phyloP scores from a whole-genome alignment of 2,888 invertebrate species.

The Dorcus hopei region DNA sequence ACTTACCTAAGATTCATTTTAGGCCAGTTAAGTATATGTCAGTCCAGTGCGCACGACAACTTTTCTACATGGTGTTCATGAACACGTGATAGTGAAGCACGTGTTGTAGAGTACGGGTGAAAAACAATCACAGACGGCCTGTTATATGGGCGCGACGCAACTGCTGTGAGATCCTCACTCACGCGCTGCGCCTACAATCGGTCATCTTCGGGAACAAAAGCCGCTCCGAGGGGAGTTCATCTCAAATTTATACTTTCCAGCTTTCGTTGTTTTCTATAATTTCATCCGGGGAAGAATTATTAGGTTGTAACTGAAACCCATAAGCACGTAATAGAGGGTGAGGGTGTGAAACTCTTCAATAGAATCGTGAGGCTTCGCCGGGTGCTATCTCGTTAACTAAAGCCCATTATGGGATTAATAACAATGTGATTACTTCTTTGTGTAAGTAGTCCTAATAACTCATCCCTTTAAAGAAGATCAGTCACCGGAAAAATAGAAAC shows the following conservation, averaged over 20 bases:
- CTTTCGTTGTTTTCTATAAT: neutral
- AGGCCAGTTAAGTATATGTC: conserved; percentile 8
- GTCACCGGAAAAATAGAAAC: too few relatives aligned
- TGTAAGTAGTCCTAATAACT: too few relatives aligned
- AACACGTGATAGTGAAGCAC: conserved; percentile 39
- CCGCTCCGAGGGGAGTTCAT: conserved; percentile 30
- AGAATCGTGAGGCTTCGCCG: neutral
- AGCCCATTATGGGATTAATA: neutral
- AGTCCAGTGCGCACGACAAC: conserved; percentile 15
- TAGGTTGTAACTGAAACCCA: neutral
- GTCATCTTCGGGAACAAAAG: conserved; percentile 42
- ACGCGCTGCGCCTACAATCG: conserved; percentile 40
- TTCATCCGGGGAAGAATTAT: neutral
- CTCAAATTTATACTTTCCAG: neutral
- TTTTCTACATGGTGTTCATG: conserved; percentile 23
- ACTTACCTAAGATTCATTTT: conserved; percentile 16
- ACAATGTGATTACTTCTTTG: neutral
- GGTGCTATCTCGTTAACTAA: neutral
- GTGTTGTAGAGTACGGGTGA: conserved; percentile 36
- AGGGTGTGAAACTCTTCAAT: neutral
- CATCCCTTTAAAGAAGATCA: too few relatives aligned
- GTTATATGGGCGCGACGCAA: conserved; percentile 42
- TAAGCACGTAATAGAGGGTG: neutral
- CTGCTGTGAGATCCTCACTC: conserved; percentile 40
- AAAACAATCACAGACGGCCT: conserved; percentile 40